Conservation (phyloP, 1,140 invertebrate species). For the Aricia agestis region DNA sequence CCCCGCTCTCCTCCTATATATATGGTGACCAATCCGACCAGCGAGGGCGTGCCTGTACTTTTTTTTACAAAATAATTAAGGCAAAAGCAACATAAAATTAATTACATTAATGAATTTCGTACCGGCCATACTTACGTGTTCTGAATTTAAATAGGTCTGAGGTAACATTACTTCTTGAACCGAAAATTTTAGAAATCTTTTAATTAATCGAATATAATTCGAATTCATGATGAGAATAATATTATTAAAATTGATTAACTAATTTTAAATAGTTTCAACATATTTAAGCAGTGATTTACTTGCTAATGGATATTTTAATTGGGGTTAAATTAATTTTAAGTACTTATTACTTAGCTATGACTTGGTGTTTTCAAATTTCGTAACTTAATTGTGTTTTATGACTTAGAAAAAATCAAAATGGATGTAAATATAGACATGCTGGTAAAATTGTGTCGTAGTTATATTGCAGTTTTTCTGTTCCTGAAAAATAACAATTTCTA, state of each 20-base stretch:
- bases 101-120: slow-evolving; percentile 50
- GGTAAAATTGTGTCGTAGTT: too few species aligned
- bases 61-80: slow-evolving; percentile 47
- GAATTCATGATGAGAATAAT: neutral
- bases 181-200: neutral
- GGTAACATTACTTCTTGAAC: neutral
- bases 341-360: neutral
- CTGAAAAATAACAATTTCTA: too few species aligned
- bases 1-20: slow-evolving; percentile 4
- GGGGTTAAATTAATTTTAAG: neutral
- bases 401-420: too few species aligned
- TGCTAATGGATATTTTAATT: neutral
- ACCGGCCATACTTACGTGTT: slow-evolving; percentile 18
- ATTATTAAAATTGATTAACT: neutral
- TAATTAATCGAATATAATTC: neutral
- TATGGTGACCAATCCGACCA: slow-evolving; percentile 31
- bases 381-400: too few species aligned
- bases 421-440: too few species aligned
- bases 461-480: too few species aligned
- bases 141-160: neutral
- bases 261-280: neutral
- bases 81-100: slow-evolving; percentile 46
- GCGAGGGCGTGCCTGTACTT: slow-evolving; percentile 44
- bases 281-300: neutral
- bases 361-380: neutral